A percentile compares a stretch with the other conserved stretches of the same genome.
phyloP scores from a whole-genome alignment of 2,888 invertebrate genomes.

The Drosophila neotestacea region DNA sequence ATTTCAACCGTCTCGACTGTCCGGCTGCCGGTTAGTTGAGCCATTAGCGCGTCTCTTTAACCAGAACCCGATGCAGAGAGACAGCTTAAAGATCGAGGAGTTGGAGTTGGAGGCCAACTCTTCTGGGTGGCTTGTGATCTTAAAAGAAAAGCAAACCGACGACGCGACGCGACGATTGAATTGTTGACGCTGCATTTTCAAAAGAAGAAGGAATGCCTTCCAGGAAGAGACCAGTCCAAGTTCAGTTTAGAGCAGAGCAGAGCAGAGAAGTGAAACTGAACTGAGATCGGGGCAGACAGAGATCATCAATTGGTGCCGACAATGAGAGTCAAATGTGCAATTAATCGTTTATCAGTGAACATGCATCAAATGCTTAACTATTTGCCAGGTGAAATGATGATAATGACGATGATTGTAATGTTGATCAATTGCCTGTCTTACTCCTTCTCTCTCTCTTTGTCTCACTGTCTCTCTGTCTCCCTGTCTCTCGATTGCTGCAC shows the following conservation, averaged over 20 bases:
- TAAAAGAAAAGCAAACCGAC: conserved; percentile 13
- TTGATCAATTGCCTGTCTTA: conserved; percentile 16
- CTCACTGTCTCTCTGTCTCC: no score
- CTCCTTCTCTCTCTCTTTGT: not conserved
- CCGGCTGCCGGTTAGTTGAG: conserved; percentile 49
- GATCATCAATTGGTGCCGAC: conserved; percentile 34
- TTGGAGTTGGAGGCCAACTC: conserved; percentile 9
- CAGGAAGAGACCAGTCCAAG: conserved; percentile 31
- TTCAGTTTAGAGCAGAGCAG: not conserved
- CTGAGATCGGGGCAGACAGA: not conserved
- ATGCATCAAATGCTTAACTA: conserved; percentile 20
- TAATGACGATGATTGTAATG: conserved; percentile 10
- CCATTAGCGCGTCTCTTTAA: conserved; percentile 59
- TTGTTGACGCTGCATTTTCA: conserved; percentile 44
- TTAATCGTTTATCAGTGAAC: conserved; percentile 34
- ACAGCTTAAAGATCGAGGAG: not conserved
- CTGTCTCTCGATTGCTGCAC: conserved; percentile 34
- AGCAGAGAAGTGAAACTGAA: conserved; percentile 1
- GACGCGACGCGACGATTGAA: conserved; percentile 31
- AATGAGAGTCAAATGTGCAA: conserved; percentile 26
- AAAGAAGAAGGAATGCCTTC: conserved; percentile 35
- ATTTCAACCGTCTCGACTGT: not conserved
- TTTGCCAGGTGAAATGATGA: conserved; percentile 22
- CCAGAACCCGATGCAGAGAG: conserved; percentile 30
- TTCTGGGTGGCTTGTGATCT: conserved; percentile 42